Conservation (phyloP, 2,888 invertebrate species). For the Chaetogeoica ovagalla region DNA sequence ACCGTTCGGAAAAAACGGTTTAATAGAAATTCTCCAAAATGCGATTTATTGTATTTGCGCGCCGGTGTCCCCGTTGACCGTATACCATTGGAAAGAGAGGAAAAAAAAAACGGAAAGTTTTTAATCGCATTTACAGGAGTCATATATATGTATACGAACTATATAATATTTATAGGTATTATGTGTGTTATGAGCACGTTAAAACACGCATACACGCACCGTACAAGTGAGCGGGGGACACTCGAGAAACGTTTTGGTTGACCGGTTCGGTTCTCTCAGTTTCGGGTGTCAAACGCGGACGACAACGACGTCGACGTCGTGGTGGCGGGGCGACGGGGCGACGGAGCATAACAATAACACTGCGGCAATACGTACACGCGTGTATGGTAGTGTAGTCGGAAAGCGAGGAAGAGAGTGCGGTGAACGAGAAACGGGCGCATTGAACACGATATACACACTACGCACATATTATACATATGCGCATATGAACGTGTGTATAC, state of each 20-base stretch:
- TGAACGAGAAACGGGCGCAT: conserved; percentile 5
- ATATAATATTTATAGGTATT: not conserved
- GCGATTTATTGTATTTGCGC: too few species aligned
- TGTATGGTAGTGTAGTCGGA: not conserved
- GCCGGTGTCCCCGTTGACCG: too few species aligned
- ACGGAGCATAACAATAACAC: not conserved
- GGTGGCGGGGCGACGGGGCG: not conserved
- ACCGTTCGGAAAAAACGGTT: too few species aligned
- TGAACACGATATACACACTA: conserved; percentile 5
- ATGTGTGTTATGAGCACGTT: not conserved
- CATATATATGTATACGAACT: too few species aligned
- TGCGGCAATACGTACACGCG: too few species aligned
- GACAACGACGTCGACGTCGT: not conserved
- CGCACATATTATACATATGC: not conserved
- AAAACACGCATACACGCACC: conserved; percentile 8
- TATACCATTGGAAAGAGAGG: too few species aligned
- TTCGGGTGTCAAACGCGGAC: conserved; percentile 48
- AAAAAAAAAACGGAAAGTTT: too few species aligned
- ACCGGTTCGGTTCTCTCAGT: conserved; percentile 39
- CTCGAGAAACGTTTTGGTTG: conserved; percentile 30
- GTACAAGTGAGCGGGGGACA: too few species aligned
- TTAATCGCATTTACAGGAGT: too few species aligned
- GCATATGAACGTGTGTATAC: not conserved
- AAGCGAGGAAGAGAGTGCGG: not conserved
- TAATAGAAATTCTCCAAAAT: too few species aligned